A percentile compares a stretch with the other conserved stretches of the same genome.
phyloP scores from a whole-genome alignment of 2,888 invertebrate genomes.

The Lepidochrysops patricia region DNA sequence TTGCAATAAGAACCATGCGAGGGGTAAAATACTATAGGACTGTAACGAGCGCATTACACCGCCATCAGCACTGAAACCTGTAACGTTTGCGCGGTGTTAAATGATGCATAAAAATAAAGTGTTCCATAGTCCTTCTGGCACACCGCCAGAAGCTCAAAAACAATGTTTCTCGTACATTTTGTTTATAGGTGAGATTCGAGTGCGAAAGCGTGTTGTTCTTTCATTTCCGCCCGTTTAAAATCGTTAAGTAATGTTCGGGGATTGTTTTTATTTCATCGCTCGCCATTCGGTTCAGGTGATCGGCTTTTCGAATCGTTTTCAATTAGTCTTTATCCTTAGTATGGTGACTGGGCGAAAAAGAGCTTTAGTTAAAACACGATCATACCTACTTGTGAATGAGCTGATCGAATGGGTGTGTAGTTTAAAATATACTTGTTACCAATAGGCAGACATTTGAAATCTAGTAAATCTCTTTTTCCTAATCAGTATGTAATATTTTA shows the following conservation, averaged over 20 bases:
- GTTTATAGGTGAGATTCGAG: conserved; percentile 16
- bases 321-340: not conserved
- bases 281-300: not conserved
- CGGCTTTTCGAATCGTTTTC: not conserved
- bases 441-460: too few species aligned
- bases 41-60: not conserved
- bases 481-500: too few species aligned
- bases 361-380: not conserved
- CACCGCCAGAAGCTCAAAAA: conserved; percentile 26
- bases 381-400: not conserved
- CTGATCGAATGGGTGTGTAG: not conserved
- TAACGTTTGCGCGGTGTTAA: conserved; percentile 21
- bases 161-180: conserved; percentile 25
- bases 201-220: not conserved
- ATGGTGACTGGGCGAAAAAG: too few species aligned
- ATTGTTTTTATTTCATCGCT: not conserved
- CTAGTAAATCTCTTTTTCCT: too few species aligned
- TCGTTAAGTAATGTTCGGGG: not conserved
- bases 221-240: conserved; percentile 8
- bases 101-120: conserved; percentile 26
- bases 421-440: too few species aligned
- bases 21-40: too few species aligned
- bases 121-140: conserved; percentile 27
- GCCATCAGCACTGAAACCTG: not conserved
- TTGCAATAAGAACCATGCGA: too few species aligned